Evolutionary conservation across 2,113 vertebrate species (phyloP).

Genomic region (Numenius arquata): DNA sequence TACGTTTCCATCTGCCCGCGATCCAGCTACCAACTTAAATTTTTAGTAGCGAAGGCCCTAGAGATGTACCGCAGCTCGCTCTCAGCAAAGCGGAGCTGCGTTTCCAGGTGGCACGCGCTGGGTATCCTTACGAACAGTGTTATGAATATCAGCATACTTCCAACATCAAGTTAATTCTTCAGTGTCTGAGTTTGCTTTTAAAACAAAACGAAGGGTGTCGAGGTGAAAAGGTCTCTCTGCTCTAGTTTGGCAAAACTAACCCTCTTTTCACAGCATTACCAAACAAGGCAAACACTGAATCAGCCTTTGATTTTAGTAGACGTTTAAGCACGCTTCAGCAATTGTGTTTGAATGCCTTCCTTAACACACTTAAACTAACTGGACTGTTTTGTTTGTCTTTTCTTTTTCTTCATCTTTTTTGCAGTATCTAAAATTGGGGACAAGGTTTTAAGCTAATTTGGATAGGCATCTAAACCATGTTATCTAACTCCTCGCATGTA

Average conservation of each 20-base stretch:
- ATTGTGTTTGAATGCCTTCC: background rate
- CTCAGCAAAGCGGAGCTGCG: background rate
- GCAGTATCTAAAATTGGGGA: background rate
- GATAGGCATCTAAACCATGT: background rate
- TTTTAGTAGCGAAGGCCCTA: background rate
- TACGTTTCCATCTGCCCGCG: fast-evolving
- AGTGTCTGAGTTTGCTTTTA: background rate
- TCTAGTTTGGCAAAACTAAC: background rate
- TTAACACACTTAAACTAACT: background rate
- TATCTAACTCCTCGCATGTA: background rate
- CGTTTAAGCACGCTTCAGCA: background rate
- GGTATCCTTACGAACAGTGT: too few relatives aligned
- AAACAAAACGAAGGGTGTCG: background rate
- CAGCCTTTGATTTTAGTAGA: conserved; percentile 2
- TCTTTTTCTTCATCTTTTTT: background rate
- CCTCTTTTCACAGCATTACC: background rate
- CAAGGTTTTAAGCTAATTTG: background rate
- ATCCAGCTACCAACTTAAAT: background rate
- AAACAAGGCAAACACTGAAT: background rate
- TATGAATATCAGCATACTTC: background rate
- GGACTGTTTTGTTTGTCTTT: background rate
- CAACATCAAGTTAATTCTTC: background rate
- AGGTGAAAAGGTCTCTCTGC: background rate
- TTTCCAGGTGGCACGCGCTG: background rate
- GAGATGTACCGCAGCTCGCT: fast-evolving